phyloP scores from a whole-genome alignment of 2,797 vertebrate species.

The Vultur gryphus region DNA sequence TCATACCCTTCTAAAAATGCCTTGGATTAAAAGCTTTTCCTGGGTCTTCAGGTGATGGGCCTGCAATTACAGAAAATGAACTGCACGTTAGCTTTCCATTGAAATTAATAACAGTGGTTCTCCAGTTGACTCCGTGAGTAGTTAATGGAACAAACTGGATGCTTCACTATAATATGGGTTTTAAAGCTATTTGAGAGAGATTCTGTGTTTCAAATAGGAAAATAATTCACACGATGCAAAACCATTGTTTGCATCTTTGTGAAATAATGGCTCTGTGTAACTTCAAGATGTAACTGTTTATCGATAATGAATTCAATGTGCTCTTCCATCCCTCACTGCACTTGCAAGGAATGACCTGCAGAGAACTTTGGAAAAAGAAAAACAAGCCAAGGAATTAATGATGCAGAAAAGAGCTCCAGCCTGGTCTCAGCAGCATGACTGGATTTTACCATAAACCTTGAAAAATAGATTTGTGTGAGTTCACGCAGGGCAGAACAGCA shows the following conservation, averaged over 20 bases:
- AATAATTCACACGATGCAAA: conserved; percentile 71
- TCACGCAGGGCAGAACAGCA: neutral
- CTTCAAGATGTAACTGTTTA: conserved; percentile 31
- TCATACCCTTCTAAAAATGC: conserved; percentile 76
- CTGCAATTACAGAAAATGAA: conserved; percentile 82
- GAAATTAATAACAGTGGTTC: conserved; percentile 78
- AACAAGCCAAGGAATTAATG: neutral
- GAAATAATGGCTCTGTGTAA: neutral
- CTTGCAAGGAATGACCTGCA: neutral
- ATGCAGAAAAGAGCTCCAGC: neutral
- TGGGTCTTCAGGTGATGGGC: conserved; percentile 75
- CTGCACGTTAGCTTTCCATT: conserved; percentile 78
- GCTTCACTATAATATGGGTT: conserved; percentile 71
- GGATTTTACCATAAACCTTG: neutral
- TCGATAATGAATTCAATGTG: neutral
- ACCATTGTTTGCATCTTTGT: conserved; percentile 16
- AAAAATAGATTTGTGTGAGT: neutral
- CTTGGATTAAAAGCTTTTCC: conserved; percentile 81
- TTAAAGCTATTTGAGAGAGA: conserved; percentile 77
- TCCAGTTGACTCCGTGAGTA: conserved; percentile 78
- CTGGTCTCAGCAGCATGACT: neutral
- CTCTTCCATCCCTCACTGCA: neutral
- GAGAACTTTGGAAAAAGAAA: neutral
- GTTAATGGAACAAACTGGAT: conserved; percentile 80
- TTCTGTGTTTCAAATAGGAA: conserved; percentile 79